Evolutionary conservation across 2,888 invertebrate genomes (phyloP).

Genomic region (Julus scandinavius): DNA sequence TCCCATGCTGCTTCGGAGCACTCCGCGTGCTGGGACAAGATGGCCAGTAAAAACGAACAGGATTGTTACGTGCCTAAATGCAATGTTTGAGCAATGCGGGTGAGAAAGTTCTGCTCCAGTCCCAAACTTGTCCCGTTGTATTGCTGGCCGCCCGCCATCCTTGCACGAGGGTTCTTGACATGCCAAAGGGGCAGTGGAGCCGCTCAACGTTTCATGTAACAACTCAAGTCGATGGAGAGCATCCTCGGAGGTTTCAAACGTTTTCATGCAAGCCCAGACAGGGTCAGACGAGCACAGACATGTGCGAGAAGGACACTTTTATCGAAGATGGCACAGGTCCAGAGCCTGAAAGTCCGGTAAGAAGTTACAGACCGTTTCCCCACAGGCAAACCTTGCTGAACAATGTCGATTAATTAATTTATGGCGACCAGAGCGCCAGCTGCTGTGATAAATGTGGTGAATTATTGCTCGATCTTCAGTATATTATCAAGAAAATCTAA

Average conservation of each 20-base stretch:
- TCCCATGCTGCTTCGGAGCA: not conserved
- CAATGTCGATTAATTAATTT: constrained; percentile 51
- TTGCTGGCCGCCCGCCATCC: not conserved
- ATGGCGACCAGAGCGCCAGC: constrained; percentile 50
- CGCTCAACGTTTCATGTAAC: not conserved
- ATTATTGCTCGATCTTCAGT: constrained; percentile 49
- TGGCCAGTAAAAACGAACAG: constrained; percentile 28
- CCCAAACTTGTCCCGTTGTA: not conserved
- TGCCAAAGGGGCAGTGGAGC: not conserved
- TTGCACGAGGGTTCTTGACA: not conserved
- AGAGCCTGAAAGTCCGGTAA: constrained; percentile 18
- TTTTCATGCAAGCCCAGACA: not conserved
- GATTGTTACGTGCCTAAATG: constrained; percentile 30
- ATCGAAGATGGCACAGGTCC: not conserved
- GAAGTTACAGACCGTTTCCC: constrained; percentile 11
- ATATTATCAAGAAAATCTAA: constrained; percentile 42
- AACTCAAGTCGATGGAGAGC: not conserved
- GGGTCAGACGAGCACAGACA: not conserved
- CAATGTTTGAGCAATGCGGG: not conserved
- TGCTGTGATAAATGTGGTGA: constrained; percentile 50
- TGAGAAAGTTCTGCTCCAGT: not conserved
- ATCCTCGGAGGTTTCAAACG: not conserved
- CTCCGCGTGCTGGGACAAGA: not conserved
- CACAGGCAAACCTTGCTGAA: constrained; percentile 42
- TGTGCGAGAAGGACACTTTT: not conserved